phyloP scores from a whole-genome alignment of 2,797 vertebrate species.

The Neosalanx taihuensis region DNA sequence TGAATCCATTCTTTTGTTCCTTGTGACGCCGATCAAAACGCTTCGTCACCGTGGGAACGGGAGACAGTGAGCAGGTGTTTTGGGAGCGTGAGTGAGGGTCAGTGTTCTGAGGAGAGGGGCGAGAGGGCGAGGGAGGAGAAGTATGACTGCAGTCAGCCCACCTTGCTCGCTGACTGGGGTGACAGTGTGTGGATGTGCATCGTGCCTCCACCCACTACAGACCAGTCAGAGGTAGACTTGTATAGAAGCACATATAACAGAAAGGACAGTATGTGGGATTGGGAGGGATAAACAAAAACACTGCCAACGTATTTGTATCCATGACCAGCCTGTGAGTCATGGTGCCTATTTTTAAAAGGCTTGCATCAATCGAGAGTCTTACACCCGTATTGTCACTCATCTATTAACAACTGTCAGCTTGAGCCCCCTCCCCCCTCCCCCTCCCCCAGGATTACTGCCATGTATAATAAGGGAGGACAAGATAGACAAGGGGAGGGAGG shows the following conservation, averaged over 20 bases:
- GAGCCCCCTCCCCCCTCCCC: constrained; percentile 15
- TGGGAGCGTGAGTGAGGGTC: too few relatives aligned
- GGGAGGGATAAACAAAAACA: too few relatives aligned
- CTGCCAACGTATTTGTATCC: constrained; percentile 10
- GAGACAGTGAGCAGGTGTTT: too few relatives aligned
- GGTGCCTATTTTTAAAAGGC: constrained; percentile 45
- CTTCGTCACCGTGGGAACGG: too few relatives aligned
- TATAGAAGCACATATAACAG: constrained; percentile 26
- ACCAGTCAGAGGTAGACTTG: constrained; percentile 29
- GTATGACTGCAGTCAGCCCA: not conserved
- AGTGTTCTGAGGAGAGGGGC: too few relatives aligned
- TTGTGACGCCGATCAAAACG: too few relatives aligned
- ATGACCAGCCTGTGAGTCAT: constrained; percentile 62
- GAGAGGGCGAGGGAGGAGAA: not conserved
- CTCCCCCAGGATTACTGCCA: constrained; percentile 12
- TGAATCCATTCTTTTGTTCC: too few relatives aligned
- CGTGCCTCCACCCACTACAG: constrained; percentile 35
- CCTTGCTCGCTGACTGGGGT: not conserved
- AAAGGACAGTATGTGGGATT: too few relatives aligned
- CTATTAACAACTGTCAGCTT: constrained; percentile 40
- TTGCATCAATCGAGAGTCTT: constrained; percentile 27
- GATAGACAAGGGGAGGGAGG: too few relatives aligned
- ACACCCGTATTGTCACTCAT: constrained; percentile 31
- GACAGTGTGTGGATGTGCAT: constrained; percentile 17
- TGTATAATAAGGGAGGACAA: not conserved